phyloP scores from a whole-genome alignment of 2,113 vertebrate species.

The Dasyornis broadbenti region DNA sequence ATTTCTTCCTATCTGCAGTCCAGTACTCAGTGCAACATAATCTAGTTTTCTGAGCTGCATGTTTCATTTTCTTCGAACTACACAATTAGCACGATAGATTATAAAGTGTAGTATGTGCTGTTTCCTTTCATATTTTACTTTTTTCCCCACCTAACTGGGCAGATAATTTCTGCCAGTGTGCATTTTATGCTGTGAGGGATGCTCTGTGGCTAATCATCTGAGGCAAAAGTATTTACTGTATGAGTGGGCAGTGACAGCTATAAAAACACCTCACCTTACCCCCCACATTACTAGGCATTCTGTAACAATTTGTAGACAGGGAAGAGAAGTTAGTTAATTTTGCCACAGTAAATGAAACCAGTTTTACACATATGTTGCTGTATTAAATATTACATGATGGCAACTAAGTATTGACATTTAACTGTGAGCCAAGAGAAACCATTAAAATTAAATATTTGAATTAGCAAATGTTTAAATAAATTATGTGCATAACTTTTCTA shows the following conservation, averaged over 20 bases:
- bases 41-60: background rate
- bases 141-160: too few species aligned
- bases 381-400: background rate
- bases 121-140: background rate
- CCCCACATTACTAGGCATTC: background rate
- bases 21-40: background rate
- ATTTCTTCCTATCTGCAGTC: background rate
- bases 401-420: background rate
- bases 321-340: background rate
- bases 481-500: background rate
- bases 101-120: background rate
- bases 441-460: background rate
- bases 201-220: background rate
- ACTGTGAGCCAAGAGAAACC: background rate
- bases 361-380: background rate
- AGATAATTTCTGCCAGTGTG: background rate
- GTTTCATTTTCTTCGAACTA: background rate
- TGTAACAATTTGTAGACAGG: background rate
- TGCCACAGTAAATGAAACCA: background rate
- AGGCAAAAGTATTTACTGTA: background rate
- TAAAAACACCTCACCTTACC: background rate
- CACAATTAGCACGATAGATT: background rate
- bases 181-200: background rate
- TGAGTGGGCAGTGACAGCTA: background rate
- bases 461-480: background rate